A percentile compares a stretch with the other conserved stretches of the same genome.
Evolutionary conservation across 2,888 invertebrate species (phyloP).

Genomic region (Rotaria magnacalcarata): DNA sequence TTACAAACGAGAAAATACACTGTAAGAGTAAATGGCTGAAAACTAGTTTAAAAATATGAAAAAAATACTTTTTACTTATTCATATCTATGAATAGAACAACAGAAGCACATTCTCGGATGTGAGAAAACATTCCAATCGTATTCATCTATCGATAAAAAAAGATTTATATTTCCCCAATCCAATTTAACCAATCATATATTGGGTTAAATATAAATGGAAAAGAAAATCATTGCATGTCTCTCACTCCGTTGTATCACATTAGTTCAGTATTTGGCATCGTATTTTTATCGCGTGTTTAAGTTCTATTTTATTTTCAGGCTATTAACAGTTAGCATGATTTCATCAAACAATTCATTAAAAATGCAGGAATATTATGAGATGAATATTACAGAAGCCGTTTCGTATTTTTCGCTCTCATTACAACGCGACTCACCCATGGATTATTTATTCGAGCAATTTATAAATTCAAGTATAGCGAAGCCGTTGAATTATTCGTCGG

Average conservation of each 20-base stretch:
- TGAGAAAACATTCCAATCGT: background rate
- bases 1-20: background rate
- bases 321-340: background rate
- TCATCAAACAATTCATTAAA: background rate
- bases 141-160: background rate
- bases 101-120: background rate
- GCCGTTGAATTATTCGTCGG: background rate
- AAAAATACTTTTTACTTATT: too few species aligned
- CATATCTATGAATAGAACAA: too few species aligned
- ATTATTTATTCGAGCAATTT: background rate
- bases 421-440: background rate
- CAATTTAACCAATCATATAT: too few species aligned
- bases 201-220: too few species aligned
- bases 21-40: background rate
- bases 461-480: background rate
- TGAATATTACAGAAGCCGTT: background rate
- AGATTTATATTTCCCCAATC: too few species aligned
- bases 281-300: too few species aligned
- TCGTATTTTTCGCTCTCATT: background rate
- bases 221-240: too few species aligned
- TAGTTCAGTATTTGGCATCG: too few species aligned
- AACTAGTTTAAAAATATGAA: too few species aligned
- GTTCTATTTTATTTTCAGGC: background rate
- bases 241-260: too few species aligned
- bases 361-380: background rate